These are phyloP conservation scores for Asobara japonica DNA, from an alignment of 1,140 invertebrate genomes.

Conservation along the genomic window DNA sequence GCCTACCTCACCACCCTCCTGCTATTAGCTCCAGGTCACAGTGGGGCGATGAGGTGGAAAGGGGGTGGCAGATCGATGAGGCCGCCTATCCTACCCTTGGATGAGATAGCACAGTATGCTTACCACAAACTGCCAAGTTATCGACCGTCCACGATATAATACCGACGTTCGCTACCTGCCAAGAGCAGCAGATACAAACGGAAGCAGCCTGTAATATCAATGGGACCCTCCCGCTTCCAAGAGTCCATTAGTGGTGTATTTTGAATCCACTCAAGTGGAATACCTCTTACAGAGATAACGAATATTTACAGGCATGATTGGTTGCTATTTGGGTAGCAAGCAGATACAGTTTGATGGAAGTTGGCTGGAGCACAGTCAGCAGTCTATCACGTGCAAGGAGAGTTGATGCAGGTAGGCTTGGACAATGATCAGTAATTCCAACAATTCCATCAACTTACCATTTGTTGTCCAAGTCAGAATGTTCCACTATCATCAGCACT, in stretches of 20 bases:
- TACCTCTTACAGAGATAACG: constrained; percentile 28
- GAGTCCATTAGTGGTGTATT: constrained; percentile 5
- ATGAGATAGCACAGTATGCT: not conserved
- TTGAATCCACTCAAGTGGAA: constrained; percentile 31
- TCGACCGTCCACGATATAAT: not conserved
- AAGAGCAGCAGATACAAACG: not conserved
- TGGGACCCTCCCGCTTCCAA: not conserved
- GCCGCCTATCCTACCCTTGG: too few species aligned
- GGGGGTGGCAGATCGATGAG: constrained; percentile 1
- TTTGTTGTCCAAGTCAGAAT: not conserved
- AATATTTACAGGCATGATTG: constrained; percentile 18
- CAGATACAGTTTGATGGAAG: constrained; percentile 5
- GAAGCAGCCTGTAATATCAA: not conserved
- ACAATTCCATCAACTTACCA: too few species aligned
- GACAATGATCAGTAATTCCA: too few species aligned
- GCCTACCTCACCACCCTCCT: not conserved
- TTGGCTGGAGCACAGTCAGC: constrained; percentile 2
- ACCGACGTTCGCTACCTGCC: not conserved
- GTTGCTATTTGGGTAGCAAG: constrained; percentile 34
- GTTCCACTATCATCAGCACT: not conserved
- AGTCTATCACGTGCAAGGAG: not conserved
- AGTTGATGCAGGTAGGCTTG: not conserved
- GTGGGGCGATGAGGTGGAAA: not conserved
- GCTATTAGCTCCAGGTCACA: not conserved
- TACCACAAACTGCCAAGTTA: not conserved